Evolutionary conservation across 2,797 vertebrate species (phyloP), one percentile per base, ranked within the genome.

Genomic region (Lepidocolaptes lacrymiger): DNA sequence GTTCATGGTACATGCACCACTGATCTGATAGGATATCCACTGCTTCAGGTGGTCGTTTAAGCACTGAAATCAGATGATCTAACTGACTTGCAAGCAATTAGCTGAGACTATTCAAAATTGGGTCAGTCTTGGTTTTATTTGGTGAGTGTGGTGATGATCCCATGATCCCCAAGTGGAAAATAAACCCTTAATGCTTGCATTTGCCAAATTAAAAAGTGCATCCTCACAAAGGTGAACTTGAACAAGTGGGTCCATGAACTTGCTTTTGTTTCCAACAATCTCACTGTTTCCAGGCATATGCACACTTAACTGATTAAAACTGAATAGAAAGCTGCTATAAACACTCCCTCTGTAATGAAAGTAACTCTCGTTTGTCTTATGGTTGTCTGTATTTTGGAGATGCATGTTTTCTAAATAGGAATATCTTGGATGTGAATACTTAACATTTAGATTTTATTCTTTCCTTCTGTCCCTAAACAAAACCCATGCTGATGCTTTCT

Each of bases 1-100:
- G 19, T 3, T 48, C 30, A 1, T 27, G 16, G 41, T 56, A 13
- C 0, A 0, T 16, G 15, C 59, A 13, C 0, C 0, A 9, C 48
- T 30, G 32, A 68, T 64, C 39, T 16, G 4, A 10, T 10, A 34
- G 41, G 28, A 55, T 58, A 6, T 39, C 44, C 4, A 3, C n/a
- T 66, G 63, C 68, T 76, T 74, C 52, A 34, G 3, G 51, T 30
- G 28, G 32, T 21, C 16, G 6, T 51, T 58, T 15, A 48, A 62
- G 56, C n/a, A 32, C 55, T 48, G 59, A 71, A 85, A 71, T 66
- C 7, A 67, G 26, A 26, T 26, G 1, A 28, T 52, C 14, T 13
- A 22, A 9, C 21, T 43, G 30, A 61, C 27, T 77, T 3, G 1
- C 12, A 48, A 43, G 39, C 46, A 58, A 0, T 61, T 74, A 20